phyloP scores from a whole-genome alignment of 2,113 vertebrate species.

The Pica pica region DNA sequence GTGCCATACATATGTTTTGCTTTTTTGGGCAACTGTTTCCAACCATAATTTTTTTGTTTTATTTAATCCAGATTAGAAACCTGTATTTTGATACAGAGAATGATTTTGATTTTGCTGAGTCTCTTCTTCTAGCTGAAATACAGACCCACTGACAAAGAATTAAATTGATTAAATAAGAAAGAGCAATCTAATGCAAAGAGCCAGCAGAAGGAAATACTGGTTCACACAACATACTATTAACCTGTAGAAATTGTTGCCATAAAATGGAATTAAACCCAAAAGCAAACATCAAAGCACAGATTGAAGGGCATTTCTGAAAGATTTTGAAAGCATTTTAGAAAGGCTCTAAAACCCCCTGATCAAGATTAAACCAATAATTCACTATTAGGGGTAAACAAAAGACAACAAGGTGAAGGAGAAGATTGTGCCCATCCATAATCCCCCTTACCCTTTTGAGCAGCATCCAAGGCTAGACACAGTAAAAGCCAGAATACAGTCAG shows the following conservation, averaged over 20 bases:
- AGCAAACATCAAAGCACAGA: background rate
- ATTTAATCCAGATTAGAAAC: background rate
- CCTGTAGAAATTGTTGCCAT: background rate
- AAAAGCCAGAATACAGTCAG: background rate
- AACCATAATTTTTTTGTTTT: background rate
- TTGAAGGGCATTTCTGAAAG: background rate
- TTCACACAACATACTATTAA: background rate
- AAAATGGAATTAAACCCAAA: background rate
- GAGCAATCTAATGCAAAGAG: background rate
- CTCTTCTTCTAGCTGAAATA: background rate
- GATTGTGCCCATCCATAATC: background rate
- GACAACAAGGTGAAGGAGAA: background rate
- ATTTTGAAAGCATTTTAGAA: background rate
- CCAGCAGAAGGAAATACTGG: background rate
- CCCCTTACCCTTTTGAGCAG: background rate
- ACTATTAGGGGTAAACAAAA: background rate
- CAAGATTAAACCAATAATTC: background rate
- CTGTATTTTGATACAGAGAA: background rate
- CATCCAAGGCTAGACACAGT: background rate
- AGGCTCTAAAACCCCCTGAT: background rate
- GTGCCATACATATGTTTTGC: background rate
- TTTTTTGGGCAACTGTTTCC: background rate
- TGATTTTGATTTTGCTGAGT: background rate
- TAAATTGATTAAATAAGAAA: background rate
- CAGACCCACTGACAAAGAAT: background rate